Conservation (phyloP, 2,888 invertebrate species). For the Rambutsinella grinnellia region DNA sequence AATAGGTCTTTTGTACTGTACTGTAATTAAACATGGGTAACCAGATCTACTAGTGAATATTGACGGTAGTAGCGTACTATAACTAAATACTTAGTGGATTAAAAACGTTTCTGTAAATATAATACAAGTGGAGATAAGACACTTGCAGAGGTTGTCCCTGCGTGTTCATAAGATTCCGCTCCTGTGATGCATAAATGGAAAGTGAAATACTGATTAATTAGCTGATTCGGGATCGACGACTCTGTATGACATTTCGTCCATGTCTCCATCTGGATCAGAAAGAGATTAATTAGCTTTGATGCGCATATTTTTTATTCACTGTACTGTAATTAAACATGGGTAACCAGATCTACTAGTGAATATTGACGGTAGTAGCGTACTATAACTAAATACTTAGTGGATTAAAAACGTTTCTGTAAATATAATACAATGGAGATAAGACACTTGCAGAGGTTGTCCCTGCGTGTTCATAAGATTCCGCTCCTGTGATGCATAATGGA, state of each 20-base stretch:
- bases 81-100: not conserved
- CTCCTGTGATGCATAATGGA: not conserved
- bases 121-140: slow-evolving; percentile 36
- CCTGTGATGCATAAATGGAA: not conserved
- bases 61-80: slow-evolving; percentile 6
- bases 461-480: too few species aligned
- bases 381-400: not conserved
- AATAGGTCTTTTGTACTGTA: too few species aligned
- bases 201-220: not conserved
- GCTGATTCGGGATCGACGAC: not conserved
- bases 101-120: not conserved
- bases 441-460: slow-evolving; percentile 29
- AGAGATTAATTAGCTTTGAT: too few species aligned
- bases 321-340: slow-evolving; percentile 52
- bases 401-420: not conserved
- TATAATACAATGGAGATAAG: slow-evolving; percentile 28
- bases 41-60: slow-evolving; percentile 40
- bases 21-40: slow-evolving; percentile 52
- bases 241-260: too few species aligned
- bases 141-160: slow-evolving; percentile 24
- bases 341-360: slow-evolving; percentile 49
- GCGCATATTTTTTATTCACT: too few species aligned
- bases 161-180: too few species aligned
- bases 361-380: slow-evolving; percentile 4
- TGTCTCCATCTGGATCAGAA: slow-evolving; percentile 12